Percentiles rank a stretch among this genome's conserved stretches.
Conservation (phyloP, 2,797 vertebrate genomes). For the Poecilia wingei region DNA sequence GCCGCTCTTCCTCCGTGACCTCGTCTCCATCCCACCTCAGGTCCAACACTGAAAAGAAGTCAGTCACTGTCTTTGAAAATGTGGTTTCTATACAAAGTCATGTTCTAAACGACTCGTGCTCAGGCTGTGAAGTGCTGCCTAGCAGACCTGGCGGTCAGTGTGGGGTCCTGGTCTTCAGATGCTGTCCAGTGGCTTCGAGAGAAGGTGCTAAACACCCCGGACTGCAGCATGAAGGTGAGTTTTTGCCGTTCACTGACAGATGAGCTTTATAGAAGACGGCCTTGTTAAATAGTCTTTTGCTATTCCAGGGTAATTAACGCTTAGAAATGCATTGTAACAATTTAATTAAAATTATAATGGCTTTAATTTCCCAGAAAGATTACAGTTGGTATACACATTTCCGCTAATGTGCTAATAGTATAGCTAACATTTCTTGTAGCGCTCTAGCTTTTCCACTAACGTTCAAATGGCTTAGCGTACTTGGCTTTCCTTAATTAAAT, state of each 20-base stretch:
- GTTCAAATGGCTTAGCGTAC: too few relatives aligned
- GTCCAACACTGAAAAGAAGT: conserved; percentile 65
- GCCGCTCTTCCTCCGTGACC: conserved; percentile 84
- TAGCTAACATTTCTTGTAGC: too few relatives aligned
- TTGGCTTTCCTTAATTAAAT: too few relatives aligned
- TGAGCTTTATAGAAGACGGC: neutral
- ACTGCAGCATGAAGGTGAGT: conserved; percentile 88
- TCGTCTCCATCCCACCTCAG: conserved; percentile 91
- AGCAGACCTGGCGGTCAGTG: conserved; percentile 86
- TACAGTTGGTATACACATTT: too few relatives aligned
- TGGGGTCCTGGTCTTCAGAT: conserved; percentile 93
- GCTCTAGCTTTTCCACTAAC: too few relatives aligned
- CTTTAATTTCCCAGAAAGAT: neutral
- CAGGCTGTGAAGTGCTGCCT: conserved; percentile 92
- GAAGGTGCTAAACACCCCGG: conserved; percentile 85
- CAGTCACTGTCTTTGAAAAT: neutral
- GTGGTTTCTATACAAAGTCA: conserved; percentile 6
- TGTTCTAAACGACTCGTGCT: conserved; percentile 28
- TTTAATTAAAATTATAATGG: neutral
- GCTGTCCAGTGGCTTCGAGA: conserved; percentile 93
- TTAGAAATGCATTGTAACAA: neutral
- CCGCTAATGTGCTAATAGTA: too few relatives aligned
- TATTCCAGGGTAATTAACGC: too few relatives aligned
- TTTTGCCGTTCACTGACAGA: neutral
- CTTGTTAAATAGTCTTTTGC: neutral